phyloP scores from a whole-genome alignment of 2,113 vertebrate genomes.

The Catagonus wagneri region DNA sequence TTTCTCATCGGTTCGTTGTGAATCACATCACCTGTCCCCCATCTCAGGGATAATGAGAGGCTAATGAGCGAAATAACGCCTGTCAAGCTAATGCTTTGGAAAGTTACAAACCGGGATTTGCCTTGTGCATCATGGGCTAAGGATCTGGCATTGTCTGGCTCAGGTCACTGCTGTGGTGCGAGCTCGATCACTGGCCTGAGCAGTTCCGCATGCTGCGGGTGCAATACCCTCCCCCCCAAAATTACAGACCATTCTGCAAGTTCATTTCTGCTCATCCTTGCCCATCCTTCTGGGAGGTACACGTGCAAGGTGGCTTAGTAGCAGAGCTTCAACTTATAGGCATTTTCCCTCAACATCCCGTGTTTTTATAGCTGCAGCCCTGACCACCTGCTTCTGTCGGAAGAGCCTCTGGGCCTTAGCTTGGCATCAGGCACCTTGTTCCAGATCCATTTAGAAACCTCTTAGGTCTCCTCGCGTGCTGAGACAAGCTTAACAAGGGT shows the following conservation, averaged over 20 bases:
- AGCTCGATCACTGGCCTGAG: too few relatives aligned
- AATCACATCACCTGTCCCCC: not conserved
- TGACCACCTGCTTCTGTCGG: conserved; percentile 58
- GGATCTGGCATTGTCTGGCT: too few relatives aligned
- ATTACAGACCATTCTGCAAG: not conserved
- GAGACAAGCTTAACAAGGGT: conserved; percentile 38
- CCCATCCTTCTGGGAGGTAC: not conserved
- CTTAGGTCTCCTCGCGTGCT: conserved; percentile 40
- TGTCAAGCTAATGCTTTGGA: not conserved
- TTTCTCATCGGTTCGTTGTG: not conserved
- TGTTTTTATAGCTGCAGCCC: conserved; percentile 38
- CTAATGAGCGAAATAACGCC: not conserved
- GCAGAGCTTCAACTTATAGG: not conserved
- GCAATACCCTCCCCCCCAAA: too few relatives aligned
- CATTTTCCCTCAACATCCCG: not conserved
- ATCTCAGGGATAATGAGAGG: not conserved
- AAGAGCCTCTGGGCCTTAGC: conserved; percentile 66
- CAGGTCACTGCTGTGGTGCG: too few relatives aligned
- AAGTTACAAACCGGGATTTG: not conserved
- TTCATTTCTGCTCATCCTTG: not conserved
- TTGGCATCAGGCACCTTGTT: conserved; percentile 59
- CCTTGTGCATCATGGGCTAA: too few relatives aligned
- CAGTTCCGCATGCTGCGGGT: too few relatives aligned
- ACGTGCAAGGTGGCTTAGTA: not conserved
- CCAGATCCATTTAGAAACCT: conserved; percentile 63